phyloP scores from a whole-genome alignment of 2,888 invertebrate genomes.

The Heteromyza rotundicornis region DNA sequence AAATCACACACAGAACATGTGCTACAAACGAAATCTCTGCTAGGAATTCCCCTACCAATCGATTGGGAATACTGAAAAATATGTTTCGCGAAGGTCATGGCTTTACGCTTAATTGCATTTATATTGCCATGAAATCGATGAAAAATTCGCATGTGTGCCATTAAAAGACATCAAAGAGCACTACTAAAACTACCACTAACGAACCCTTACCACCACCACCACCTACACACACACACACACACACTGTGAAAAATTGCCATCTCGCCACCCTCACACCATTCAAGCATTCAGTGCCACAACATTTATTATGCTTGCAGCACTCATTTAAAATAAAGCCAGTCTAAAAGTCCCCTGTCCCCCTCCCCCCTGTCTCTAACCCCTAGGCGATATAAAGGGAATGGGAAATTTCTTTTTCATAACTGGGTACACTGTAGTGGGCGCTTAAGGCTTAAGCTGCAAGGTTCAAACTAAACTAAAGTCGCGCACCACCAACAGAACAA shows the following conservation, averaged over 20 bases:
- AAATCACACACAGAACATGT: too few species aligned
- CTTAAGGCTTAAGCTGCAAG: slow-evolving; percentile 14
- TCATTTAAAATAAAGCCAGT: neutral
- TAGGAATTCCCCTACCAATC: too few species aligned
- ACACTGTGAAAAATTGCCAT: too few species aligned
- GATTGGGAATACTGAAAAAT: slow-evolving; percentile 11
- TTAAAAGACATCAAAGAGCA: slow-evolving; percentile 6
- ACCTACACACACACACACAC: too few species aligned
- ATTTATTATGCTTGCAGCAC: neutral
- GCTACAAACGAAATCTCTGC: too few species aligned
- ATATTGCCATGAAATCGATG: slow-evolving; percentile 22
- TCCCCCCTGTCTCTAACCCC: too few species aligned
- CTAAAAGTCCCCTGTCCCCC: too few species aligned
- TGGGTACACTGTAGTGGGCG: neutral
- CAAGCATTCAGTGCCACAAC: neutral
- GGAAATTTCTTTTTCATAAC: neutral
- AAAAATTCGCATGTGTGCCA: slow-evolving; percentile 7
- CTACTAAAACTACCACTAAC: slow-evolving; percentile 5
- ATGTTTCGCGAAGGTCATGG: too few species aligned
- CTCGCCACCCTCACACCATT: too few species aligned
- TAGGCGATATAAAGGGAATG: too few species aligned
- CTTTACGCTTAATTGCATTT: slow-evolving; percentile 25
- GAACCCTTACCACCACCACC: too few species aligned
- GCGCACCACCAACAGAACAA: neutral
- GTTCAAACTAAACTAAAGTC: neutral